Conservation (phyloP, 2,888 invertebrate species). For the Mesorhabditis sp. region DNA sequence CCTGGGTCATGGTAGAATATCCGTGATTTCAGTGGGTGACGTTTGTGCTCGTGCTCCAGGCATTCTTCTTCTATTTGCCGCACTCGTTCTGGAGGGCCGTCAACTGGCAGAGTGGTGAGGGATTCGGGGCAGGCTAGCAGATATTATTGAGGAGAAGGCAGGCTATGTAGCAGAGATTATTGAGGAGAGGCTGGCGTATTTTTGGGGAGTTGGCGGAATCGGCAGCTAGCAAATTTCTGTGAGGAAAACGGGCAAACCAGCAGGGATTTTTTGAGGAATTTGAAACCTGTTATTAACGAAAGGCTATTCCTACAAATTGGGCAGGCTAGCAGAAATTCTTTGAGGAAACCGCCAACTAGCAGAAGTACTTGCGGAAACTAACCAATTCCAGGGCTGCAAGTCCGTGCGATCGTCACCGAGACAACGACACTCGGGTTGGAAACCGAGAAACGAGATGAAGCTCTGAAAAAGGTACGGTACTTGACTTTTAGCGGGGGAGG, state of each 20-base stretch:
- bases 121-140: background rate
- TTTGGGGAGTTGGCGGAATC: too few species aligned
- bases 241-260: too few species aligned
- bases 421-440: constrained; percentile 10
- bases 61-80: constrained; percentile 53
- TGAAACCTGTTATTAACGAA: too few species aligned
- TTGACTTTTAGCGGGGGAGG: too few species aligned
- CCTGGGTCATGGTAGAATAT: background rate
- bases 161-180: too few species aligned
- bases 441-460: background rate
- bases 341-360: background rate
- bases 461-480: background rate
- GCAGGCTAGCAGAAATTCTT: background rate
- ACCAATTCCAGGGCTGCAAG: constrained; percentile 24
- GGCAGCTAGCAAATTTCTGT: too few species aligned
- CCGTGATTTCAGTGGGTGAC: constrained; percentile 52
- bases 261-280: too few species aligned
- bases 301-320: too few species aligned
- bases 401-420: constrained; percentile 25
- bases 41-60: constrained; percentile 54
- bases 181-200: too few species aligned
- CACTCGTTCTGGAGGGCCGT: constrained; percentile 54
- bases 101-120: constrained; percentile 52
- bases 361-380: constrained; percentile 7
- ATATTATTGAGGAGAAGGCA: too few species aligned